Evolutionary conservation across 1,140 invertebrate species (phyloP).

Genomic region (Asbolus verrucosus): DNA sequence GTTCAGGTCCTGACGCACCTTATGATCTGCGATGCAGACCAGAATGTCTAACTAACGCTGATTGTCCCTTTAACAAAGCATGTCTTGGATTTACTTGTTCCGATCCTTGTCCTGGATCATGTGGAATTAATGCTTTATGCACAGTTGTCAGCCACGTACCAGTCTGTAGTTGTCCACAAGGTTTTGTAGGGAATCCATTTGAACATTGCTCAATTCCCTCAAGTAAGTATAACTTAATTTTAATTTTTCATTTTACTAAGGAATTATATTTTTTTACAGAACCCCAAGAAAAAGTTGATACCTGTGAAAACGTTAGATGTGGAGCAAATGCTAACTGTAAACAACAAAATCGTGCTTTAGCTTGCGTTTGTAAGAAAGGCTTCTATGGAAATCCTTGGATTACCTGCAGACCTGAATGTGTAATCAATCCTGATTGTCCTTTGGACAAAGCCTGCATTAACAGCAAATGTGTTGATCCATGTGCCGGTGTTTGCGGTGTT

Average conservation of each 20-base stretch:
- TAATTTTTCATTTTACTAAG: neutral
- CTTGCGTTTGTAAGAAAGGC: conserved; percentile 75
- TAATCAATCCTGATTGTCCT: conserved; percentile 81
- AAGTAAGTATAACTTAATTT: too few species aligned
- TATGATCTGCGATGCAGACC: conserved; percentile 80
- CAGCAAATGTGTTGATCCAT: conserved; percentile 85
- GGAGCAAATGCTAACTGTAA: conserved; percentile 82
- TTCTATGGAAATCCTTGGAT: conserved; percentile 82
- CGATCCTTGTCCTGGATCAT: conserved; percentile 86
- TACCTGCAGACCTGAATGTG: conserved; percentile 81
- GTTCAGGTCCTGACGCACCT: conserved; percentile 73
- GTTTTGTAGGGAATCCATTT: conserved; percentile 85
- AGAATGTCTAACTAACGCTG: conserved; percentile 81
- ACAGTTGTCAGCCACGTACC: conserved; percentile 80
- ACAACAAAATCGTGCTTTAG: conserved; percentile 68
- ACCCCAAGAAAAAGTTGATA: conserved; percentile 68
- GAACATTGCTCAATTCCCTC: conserved; percentile 75
- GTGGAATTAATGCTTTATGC: conserved; percentile 83
- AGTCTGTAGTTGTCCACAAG: conserved; percentile 79
- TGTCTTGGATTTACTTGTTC: conserved; percentile 81
- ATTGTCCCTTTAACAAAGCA: conserved; percentile 82
- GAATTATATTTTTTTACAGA: conserved; percentile 50
- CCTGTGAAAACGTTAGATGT: conserved; percentile 75
- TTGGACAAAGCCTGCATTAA: conserved; percentile 79
- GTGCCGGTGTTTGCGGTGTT: conserved; percentile 80